Conservation (phyloP, 2,888 invertebrate genomes). For the Apomyelois bistriatella region DNA sequence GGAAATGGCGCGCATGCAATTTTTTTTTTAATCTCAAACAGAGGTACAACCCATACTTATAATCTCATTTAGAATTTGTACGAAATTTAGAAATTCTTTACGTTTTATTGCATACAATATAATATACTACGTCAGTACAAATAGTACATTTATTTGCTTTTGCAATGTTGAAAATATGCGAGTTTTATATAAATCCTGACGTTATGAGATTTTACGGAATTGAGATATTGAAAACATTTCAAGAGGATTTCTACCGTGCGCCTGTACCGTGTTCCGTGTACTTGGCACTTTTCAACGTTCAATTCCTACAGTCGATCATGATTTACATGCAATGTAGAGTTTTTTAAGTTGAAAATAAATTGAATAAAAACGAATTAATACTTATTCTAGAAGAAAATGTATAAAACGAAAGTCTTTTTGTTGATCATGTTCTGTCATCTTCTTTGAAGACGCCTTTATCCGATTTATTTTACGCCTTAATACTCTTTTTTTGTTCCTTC, state of each 20-base stretch:
- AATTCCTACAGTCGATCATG: slow-evolving; percentile 8
- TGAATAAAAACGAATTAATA: neutral
- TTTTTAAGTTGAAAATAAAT: neutral
- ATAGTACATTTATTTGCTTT: neutral
- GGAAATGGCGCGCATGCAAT: too few species aligned
- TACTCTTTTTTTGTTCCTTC: too few species aligned
- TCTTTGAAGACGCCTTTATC: too few species aligned
- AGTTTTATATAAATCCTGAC: neutral
- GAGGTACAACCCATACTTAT: too few species aligned
- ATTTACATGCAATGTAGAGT: slow-evolving; percentile 3
- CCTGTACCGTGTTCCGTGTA: too few species aligned
- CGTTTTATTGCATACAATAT: too few species aligned
- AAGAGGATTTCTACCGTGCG: neutral
- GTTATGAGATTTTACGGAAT: neutral
- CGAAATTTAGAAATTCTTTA: too few species aligned
- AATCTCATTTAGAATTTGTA: too few species aligned
- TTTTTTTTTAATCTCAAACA: too few species aligned
- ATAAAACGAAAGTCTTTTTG: neutral
- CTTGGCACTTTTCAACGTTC: slow-evolving; percentile 12
- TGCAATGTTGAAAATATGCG: neutral
- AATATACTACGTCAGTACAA: too few species aligned
- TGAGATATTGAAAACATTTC: slow-evolving; percentile 11
- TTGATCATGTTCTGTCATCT: too few species aligned
- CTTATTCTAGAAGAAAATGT: neutral
- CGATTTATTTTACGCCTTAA: too few species aligned